phyloP scores from a whole-genome alignment of 1,140 invertebrate species.

The Camponotus pennsylvanicus region DNA sequence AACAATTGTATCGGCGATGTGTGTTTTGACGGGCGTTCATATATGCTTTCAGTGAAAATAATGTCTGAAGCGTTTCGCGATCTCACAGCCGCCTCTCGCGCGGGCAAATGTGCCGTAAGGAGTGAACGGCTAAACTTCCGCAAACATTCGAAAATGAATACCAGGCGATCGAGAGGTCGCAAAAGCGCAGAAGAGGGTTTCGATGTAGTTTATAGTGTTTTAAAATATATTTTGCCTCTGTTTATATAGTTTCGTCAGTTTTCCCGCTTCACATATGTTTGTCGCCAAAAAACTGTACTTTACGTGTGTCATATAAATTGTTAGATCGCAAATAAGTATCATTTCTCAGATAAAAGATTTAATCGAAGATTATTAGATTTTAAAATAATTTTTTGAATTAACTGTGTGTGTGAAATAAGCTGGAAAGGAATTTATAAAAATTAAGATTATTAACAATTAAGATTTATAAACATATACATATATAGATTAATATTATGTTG shows the following conservation, averaged over 20 bases:
- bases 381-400: not conserved
- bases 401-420: not conserved
- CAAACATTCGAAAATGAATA: constrained; percentile 61
- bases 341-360: not conserved
- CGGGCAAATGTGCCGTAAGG: constrained; percentile 52
- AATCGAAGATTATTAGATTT: not conserved
- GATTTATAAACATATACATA: no score
- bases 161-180: constrained; percentile 6
- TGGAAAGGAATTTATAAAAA: not conserved
- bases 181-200: constrained; percentile 47
- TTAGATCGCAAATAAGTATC: not conserved
- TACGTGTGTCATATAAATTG: not conserved
- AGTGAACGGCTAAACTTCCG: constrained; percentile 24
- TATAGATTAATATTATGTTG: no score
- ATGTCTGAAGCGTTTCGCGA: constrained; percentile 43
- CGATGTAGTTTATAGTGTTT: constrained; percentile 23
- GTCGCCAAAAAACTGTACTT: not conserved
- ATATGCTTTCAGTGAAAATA: constrained; percentile 66
- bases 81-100: constrained; percentile 27
- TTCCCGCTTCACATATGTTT: not conserved
- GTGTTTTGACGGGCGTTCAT: constrained; percentile 47
- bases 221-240: constrained; percentile 48
- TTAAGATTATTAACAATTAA: not conserved
- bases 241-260: not conserved
- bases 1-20: constrained; percentile 51